A percentile compares a stretch with the other conserved stretches of the same genome.
These are phyloP conservation scores for Caracal caracal DNA, from an alignment of 2,113 vertebrate species.

Conservation along the genomic window DNA sequence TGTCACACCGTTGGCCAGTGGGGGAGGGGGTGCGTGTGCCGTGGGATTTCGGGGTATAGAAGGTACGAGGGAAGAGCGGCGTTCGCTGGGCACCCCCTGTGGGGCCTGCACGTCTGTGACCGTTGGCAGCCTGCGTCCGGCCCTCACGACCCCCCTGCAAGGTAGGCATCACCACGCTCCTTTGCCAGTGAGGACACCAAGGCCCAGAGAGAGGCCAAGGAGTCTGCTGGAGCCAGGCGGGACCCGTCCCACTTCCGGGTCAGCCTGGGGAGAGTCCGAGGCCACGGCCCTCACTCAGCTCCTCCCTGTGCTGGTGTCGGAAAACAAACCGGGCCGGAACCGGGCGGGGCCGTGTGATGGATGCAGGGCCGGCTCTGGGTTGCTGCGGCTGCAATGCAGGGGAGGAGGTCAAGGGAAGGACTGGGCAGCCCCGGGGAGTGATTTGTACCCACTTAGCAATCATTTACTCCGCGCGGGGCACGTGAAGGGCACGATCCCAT, in stretches of 20 bases:
- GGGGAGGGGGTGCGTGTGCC: not conserved
- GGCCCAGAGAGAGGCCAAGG: not conserved
- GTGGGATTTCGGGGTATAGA: not conserved
- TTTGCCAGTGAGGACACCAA: not conserved
- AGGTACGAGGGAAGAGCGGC: not conserved
- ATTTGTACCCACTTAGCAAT: rapidly evolving
- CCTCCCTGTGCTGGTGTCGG: not conserved
- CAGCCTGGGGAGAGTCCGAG: too few relatives aligned
- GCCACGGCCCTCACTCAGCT: not conserved
- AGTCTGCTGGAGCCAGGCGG: not conserved
- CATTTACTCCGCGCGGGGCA: not conserved
- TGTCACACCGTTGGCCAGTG: not conserved
- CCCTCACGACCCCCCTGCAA: not conserved
- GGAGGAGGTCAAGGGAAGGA: not conserved
- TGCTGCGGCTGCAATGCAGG: not conserved
- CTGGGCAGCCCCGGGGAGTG: not conserved
- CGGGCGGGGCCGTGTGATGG: rapidly evolving
- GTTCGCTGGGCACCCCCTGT: not conserved
- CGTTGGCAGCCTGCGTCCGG: not conserved
- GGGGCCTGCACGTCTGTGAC: not conserved
- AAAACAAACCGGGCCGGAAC: not conserved
- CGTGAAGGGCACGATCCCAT: rapidly evolving
- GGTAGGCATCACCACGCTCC: not conserved
- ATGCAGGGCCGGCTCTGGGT: not conserved
- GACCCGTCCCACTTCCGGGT: not conserved